A percentile compares a stretch with the other conserved stretches of the same genome.
These are phyloP conservation scores for Pseudococcus longispinus DNA, from an alignment of 2,888 invertebrate genomes.

Conservation along the genomic window DNA sequence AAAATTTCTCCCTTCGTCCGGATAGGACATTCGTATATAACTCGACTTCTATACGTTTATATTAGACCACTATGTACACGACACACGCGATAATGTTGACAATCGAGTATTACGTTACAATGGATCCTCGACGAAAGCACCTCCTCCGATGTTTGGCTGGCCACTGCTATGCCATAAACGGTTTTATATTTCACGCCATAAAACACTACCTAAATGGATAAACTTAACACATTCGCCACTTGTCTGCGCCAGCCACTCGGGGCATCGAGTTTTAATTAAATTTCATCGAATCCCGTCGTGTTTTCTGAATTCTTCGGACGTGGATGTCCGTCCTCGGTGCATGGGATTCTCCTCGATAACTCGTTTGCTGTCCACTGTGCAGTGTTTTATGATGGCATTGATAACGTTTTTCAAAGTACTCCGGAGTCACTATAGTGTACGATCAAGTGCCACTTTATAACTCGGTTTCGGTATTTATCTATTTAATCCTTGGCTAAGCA, in stretches of 20 bases:
- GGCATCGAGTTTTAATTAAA: not conserved
- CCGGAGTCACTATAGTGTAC: not conserved
- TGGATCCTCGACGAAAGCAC: not conserved
- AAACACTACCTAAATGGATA: slow-evolving; percentile 7
- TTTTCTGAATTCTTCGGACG: not conserved
- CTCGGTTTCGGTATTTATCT: not conserved
- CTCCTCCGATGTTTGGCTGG: not conserved
- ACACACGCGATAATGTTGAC: not conserved
- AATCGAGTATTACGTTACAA: slow-evolving; percentile 3
- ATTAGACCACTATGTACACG: not conserved
- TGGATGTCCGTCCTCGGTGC: not conserved
- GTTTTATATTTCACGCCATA: slow-evolving; percentile 1
- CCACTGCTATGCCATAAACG: not conserved
- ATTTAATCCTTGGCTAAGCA: no score
- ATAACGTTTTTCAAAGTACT: not conserved
- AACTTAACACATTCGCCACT: slow-evolving; percentile 19
- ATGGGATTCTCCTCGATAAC: not conserved
- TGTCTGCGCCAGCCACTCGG: not conserved
- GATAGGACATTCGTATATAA: no score
- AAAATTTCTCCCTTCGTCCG: slow-evolving; percentile 7
- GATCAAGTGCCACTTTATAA: not conserved
- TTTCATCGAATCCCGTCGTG: not conserved
- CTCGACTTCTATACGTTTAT: not conserved
- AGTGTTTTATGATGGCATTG: not conserved
- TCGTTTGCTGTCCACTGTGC: not conserved